These are phyloP conservation scores for Neocrepidodera transversa DNA, from an alignment of 2,888 invertebrate genomes.

Conservation along the genomic window DNA sequence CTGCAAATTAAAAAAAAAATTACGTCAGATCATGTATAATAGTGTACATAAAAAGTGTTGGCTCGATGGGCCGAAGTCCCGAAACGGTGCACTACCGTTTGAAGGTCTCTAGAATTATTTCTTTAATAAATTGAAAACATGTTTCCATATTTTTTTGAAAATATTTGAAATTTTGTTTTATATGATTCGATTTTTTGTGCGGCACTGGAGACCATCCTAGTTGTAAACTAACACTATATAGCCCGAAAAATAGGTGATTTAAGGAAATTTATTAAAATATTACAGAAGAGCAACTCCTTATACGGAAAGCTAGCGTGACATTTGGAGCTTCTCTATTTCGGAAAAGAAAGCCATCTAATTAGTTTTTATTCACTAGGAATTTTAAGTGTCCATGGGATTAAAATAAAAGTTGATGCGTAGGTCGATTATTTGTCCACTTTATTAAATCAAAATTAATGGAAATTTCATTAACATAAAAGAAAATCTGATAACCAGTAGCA, in stretches of 20 bases:
- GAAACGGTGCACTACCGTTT: no score
- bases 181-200: no score
- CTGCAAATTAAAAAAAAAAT: no score
- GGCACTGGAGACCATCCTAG: neutral
- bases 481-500: neutral
- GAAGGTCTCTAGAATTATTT: no score
- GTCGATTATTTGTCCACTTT: constrained; percentile 13
- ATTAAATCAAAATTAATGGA: constrained; percentile 12
- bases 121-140: no score
- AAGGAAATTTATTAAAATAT: constrained; percentile 4
- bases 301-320: constrained; percentile 15
- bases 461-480: constrained; percentile 10
- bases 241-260: constrained; percentile 7
- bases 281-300: neutral
- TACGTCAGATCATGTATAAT: no score
- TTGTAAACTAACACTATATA: neutral
- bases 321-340: constrained; percentile 6
- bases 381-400: constrained; percentile 3
- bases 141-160: no score
- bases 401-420: neutral
- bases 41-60: no score
- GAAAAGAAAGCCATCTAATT: constrained; percentile 4
- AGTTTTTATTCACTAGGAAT: constrained; percentile 15
- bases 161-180: no score
- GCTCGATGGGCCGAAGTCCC: no score